Conservation (phyloP, 2,113 vertebrate genomes). For the Scomber colias region DNA sequence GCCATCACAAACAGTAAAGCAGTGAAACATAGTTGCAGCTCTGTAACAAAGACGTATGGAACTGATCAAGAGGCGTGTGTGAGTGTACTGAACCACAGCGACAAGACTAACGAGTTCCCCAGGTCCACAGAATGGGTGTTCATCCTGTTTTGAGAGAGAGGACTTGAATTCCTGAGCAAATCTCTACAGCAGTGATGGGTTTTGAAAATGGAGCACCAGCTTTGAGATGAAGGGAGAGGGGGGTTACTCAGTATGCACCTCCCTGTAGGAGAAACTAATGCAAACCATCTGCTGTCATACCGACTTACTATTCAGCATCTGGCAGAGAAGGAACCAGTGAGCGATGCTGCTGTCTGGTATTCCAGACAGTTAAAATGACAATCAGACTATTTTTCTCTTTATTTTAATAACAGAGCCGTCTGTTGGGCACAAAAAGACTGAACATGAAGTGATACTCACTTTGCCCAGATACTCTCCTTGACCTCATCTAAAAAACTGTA, state of each 20-base stretch:
- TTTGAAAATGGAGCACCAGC: slow-evolving; percentile 73
- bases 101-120: slow-evolving; percentile 79
- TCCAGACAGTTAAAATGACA: slow-evolving; percentile 78
- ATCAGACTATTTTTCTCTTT: slow-evolving; percentile 52
- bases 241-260: slow-evolving; percentile 84
- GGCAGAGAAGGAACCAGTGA: slow-evolving; percentile 79
- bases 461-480: not conserved
- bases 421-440: not conserved
- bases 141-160: slow-evolving; percentile 70
- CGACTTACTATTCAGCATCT: slow-evolving; percentile 83
- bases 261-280: slow-evolving; percentile 82
- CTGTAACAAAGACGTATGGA: slow-evolving; percentile 34
- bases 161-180: slow-evolving; percentile 75
- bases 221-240: slow-evolving; percentile 67
- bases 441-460: not conserved
- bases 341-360: slow-evolving; percentile 78
- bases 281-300: slow-evolving; percentile 88
- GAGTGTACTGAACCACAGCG: slow-evolving; percentile 46
- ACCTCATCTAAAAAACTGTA: not conserved
- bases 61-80: slow-evolving; percentile 36
- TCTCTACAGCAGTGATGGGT: slow-evolving; percentile 72
- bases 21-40: slow-evolving; percentile 38
- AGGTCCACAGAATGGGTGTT: slow-evolving; percentile 68
- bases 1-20: slow-evolving; percentile 36
- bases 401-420: slow-evolving; percentile 41